Evolutionary conservation across 1,140 invertebrate genomes (phyloP), one percentile per base, ranked within the genome.

Genomic region (Microvelia longipes): DNA sequence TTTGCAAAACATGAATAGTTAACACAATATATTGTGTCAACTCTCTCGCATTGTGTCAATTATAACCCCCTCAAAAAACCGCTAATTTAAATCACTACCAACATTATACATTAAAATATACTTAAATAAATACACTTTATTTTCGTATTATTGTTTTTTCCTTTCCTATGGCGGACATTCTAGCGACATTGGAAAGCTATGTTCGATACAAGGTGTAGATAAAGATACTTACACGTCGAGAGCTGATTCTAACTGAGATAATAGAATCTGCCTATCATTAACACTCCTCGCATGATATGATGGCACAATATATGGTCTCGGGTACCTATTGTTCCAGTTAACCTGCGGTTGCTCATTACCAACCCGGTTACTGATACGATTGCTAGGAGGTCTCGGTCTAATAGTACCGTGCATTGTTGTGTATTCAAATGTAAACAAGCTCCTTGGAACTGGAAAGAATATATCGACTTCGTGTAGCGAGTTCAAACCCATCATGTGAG

Each of bases 391-490:
- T 5, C 35, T 50, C 19, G 35, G 35, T 50, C 35, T 50, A 11
- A 50, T 15, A 13, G 2, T 25, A 14, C 25, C 15, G 5, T 64
- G 62, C 25, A 26, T 15, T 2, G 62, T 64, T 26, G 2, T 25
- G 62, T 64, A 64, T 24, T 24, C 15, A 64, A 64, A 24, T 2
- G 5, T 5, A 64, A 64, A 64, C 15, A 64, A 61, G 13, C 28
- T 66, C 24, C 30, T 66, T 0, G 69, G 69, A 0, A 70, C 63
- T 14, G 69, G 69, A n/a, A 70, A 62, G 19, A 14, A 11, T 14
- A 70, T 19, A n/a, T 70, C 69, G 1, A 66, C 29, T 28, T 70
- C 69, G 28, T 70, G 69, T 1, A 70, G 63, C 2, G 69, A 66
- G 64, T 70, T 70, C 2, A 70, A 62, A 1, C 69, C 64, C 19